A percentile compares a stretch with the other conserved stretches of the same genome.
Evolutionary conservation across 2,113 vertebrate genomes (phyloP).

Genomic region (Anser brachyrhynchus): DNA sequence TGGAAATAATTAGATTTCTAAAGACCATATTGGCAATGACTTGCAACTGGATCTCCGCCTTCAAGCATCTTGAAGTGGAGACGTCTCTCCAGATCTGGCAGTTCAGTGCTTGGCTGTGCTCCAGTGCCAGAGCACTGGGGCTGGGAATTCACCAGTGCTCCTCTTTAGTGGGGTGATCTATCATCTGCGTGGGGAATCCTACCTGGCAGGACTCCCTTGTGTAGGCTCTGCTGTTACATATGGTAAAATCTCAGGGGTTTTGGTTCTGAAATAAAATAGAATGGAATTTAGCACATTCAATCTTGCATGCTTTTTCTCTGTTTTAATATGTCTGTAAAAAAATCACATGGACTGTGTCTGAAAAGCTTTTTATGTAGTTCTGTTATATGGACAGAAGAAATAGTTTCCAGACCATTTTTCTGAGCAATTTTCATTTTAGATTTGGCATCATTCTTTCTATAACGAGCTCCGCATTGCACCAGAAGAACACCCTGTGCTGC

Average conservation of each 20-base stretch:
- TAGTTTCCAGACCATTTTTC: not conserved
- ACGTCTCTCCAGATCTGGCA: not conserved
- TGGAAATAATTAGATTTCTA: not conserved
- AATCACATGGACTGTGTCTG: not conserved
- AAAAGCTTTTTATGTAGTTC: not conserved
- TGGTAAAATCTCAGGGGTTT: not conserved
- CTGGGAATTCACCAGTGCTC: not conserved
- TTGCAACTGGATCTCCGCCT: not conserved
- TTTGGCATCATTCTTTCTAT: constrained; percentile 70
- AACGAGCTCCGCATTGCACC: constrained; percentile 43
- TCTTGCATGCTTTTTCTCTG: not conserved
- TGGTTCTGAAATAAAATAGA: not conserved
- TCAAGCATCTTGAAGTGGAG: not conserved
- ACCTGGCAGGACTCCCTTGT: not conserved
- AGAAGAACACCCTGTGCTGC: constrained; percentile 37
- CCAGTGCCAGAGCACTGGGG: not conserved
- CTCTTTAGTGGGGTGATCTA: not conserved
- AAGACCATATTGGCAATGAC: not conserved
- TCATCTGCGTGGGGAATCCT: not conserved
- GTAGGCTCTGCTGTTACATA: not conserved
- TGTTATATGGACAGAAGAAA: not conserved
- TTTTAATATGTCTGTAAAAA: not conserved
- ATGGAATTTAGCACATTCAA: not conserved
- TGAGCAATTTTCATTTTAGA: not conserved
- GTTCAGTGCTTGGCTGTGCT: not conserved